Base-by-base conservation (phyloP, 1,140 invertebrate genomes). In the Acromyrmex echinatior region DNA sequence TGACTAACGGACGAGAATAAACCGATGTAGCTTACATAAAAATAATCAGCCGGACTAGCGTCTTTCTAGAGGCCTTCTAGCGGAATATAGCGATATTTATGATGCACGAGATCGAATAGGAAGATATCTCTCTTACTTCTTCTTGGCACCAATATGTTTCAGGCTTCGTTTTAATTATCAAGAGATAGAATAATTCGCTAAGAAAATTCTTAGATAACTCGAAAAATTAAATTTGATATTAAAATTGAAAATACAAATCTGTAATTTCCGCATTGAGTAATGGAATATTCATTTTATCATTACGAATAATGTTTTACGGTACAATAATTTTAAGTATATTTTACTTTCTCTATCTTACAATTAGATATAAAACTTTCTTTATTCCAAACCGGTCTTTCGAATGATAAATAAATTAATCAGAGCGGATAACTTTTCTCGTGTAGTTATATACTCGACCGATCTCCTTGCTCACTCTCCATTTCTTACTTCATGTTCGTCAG, bases 1-100 rank as follows among this genome's bases (percentile, higher is more conserved):
- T 74, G 89, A 90, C 58, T 71, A 31, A 49, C 25, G 66, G 80
- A 76, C 86, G 70, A 79, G 89, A 90, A 90, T 90, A 90, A 90
- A 87, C 85, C 78, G 63, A 25, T 60, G 49, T 35, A 56, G 18
- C 86, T 89, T 85, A 74, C 60, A 87, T 76, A 90, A 90, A 90
- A 90, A 87, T 90, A 90, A 89, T 87, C 85, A 74, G 9, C 31
- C 68, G 71, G 86, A 71, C 85, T 74, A 87, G 51, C 49, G 53
- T 31, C 25, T 86, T 86, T 85, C 68, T 21, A 71, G 56, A 35
- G 39, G 7, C n/a, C 80, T 74, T 25, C 28, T 18, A 60, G 49
- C 80, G 35, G n/a, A 51, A 51, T 21, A 66, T 39, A 56, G 39
- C 63, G 63, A 68, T 86, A 60, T 45, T 18, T 21, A 4, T 76